A percentile compares a stretch with the other conserved stretches of the same genome.
phyloP scores from a whole-genome alignment of 2,797 vertebrate species.

The Aldrovandia affinis region DNA sequence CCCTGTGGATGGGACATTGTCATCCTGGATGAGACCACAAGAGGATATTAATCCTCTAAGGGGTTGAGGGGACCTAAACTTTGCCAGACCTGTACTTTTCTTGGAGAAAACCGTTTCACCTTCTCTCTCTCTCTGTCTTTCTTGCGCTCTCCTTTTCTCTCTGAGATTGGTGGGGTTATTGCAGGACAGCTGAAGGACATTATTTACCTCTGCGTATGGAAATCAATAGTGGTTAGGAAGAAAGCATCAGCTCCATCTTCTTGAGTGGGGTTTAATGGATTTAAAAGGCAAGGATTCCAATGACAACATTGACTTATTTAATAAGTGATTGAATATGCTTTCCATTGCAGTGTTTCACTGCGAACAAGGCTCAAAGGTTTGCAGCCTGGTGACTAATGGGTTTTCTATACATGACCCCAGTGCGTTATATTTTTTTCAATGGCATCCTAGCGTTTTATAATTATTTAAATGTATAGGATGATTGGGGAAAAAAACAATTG shows the following conservation, averaged over 20 bases:
- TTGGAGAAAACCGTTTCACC: no score
- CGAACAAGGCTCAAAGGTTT: not conserved
- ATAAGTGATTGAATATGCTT: constrained; percentile 5
- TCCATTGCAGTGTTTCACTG: not conserved
- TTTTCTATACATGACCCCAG: not conserved
- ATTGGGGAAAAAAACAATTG: no score
- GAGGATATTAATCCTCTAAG: no score
- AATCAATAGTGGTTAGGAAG: not conserved
- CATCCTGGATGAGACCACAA: no score
- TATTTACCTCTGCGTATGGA: not conserved
- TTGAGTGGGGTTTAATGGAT: constrained; percentile 12
- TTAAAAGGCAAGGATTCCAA: not conserved
- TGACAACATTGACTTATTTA: constrained; percentile 2
- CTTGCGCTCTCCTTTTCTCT: not conserved
- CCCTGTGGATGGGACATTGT: no score
- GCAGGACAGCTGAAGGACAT: constrained; percentile 2
- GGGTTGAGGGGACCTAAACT: no score
- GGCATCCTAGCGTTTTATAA: no score
- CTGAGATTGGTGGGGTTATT: not conserved
- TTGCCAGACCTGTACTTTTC: no score
- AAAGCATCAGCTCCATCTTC: not conserved
- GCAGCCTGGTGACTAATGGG: not conserved
- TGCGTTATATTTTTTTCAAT: no score
- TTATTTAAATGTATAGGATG: no score
- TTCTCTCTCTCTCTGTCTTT: no score